These are phyloP conservation scores for Heliconius himera DNA, from an alignment of 1,140 invertebrate species.

Conservation along the genomic window DNA sequence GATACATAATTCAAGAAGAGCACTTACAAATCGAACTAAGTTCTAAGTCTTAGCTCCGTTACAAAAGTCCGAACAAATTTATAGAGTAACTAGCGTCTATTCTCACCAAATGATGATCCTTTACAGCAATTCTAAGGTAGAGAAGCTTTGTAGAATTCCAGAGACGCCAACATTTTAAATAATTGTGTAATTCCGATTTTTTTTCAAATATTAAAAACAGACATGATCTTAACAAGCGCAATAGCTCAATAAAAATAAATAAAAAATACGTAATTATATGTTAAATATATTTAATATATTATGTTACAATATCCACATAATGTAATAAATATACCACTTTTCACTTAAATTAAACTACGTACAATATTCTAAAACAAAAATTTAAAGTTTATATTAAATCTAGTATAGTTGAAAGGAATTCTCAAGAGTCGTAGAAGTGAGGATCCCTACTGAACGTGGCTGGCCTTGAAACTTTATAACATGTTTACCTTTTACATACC, in stretches of 20 bases:
- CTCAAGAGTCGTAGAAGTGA: background rate
- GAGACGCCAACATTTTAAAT: background rate
- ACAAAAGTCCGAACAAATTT: background rate
- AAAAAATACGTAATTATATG: too few relatives aligned
- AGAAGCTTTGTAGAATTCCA: background rate
- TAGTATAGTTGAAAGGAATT: conserved; percentile 5
- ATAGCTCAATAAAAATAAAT: too few relatives aligned
- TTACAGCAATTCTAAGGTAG: background rate
- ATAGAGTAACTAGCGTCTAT: background rate
- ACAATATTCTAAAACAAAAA: background rate
- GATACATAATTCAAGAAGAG: background rate
- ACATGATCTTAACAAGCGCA: too few relatives aligned
- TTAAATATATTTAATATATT: too few relatives aligned
- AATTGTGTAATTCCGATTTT: background rate
- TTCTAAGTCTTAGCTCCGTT: background rate
- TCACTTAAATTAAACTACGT: background rate
- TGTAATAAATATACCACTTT: background rate
- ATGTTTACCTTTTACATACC: background rate
- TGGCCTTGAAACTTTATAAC: conserved; percentile 1
- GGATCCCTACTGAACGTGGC: background rate
- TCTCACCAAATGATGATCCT: conserved; percentile 5
- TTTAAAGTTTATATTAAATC: background rate
- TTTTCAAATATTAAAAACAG: too few relatives aligned
- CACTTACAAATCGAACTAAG: too few relatives aligned
- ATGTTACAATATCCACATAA: too few relatives aligned